Evolutionary conservation across 2,113 vertebrate genomes (phyloP), one percentile per base, ranked within the genome.

Genomic region (Nycticebus coucang): DNA sequence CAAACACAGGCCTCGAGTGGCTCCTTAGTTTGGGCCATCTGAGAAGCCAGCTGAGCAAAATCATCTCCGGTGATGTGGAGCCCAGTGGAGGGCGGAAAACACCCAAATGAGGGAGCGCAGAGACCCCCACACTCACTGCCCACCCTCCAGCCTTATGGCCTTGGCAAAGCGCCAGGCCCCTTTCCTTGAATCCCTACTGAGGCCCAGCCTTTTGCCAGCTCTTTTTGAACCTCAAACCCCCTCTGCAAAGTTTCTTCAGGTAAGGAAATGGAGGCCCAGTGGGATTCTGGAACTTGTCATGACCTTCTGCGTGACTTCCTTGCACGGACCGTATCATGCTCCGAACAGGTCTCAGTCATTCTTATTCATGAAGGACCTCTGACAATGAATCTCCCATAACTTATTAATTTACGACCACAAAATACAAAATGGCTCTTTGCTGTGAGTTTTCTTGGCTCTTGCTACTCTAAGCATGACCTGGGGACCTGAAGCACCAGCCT

Each of bases 21-120:
- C 66, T 14, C 26, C 26, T 26, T 13, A 11, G 30, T 12, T 17
- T 59, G 15, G 22, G 12, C 13, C 41, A 6, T n/a, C 62, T 45
- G 41, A 66, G 37, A 74, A 62, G 4, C 15, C 64, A 22, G 28
- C 30, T 83, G 14, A 26, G 33, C 10, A 26, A 30, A 78, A 59
- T 7, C 14, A 71, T 0, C 57, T 35, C 57, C 13, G 37, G 69
- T 12, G 28, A 12, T 14, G 0, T 4, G 66, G 60, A 33, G 37
- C 22, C 33, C 35, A 1, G 62, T 0, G 11, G 75, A 22, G 22
- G 28, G 6, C 22, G 33, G 28, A 57, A 69, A 77, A 5, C 4
- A 3, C 30, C 9, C 4, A 0, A 10, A 30, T 6, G 33, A n/a
- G 22, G 35, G 11, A 0, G 12, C 10, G 2, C 1, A 26, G 45